phyloP scores from a whole-genome alignment of 2,113 vertebrate genomes.

The Smithornis capensis region DNA sequence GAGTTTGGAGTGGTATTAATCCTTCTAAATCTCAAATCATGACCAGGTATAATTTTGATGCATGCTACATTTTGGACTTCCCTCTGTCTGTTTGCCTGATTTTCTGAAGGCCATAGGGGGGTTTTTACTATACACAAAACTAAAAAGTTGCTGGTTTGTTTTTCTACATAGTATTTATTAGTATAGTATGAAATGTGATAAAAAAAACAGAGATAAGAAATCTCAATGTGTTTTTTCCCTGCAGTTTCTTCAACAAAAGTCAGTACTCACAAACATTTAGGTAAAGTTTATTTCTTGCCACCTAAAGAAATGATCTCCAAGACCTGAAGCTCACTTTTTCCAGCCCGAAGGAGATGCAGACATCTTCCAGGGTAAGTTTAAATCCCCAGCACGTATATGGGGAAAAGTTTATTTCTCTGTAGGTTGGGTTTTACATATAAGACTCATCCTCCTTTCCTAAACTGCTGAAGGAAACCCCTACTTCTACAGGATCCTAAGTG shows the following conservation, averaged over 20 bases:
- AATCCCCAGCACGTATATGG: neutral
- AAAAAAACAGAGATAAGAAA: neutral
- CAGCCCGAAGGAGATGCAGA: neutral
- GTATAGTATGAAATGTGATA: neutral
- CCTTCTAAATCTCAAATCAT: neutral
- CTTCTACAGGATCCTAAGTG: neutral
- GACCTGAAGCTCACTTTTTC: neutral
- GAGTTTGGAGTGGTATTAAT: neutral
- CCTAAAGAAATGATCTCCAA: neutral
- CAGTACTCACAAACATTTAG: neutral
- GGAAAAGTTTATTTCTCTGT: neutral
- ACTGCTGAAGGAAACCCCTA: neutral
- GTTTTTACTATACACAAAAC: neutral
- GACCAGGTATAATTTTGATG: neutral
- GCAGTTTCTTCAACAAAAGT: slow-evolving; percentile 13
- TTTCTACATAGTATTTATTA: neutral
- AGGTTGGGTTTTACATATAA: neutral
- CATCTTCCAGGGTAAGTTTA: neutral
- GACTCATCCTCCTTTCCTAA: neutral
- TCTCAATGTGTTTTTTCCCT: neutral
- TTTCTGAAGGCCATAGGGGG: neutral
- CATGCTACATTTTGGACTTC: neutral
- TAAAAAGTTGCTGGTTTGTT: neutral
- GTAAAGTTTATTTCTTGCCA: slow-evolving; percentile 9
- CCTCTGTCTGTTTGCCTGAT: neutral